Percentiles rank a stretch among this genome's conserved stretches.
Evolutionary conservation across 2,113 vertebrate genomes (phyloP).

Genomic region (Leucopternis melanops): DNA sequence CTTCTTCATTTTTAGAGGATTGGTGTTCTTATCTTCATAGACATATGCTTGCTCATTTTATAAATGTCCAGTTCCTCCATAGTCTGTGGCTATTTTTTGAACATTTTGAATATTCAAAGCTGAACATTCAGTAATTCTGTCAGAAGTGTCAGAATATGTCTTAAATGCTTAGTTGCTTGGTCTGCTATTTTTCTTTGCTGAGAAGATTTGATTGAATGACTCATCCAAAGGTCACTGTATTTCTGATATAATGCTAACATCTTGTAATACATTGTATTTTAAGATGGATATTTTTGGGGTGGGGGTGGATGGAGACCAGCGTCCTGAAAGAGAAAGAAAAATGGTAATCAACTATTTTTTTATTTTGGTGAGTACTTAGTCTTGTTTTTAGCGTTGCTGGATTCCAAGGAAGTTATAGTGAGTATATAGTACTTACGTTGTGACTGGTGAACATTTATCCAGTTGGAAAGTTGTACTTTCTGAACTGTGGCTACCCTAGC

Average conservation of each 20-base stretch:
- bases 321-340: not conserved
- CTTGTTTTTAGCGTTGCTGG: not conserved
- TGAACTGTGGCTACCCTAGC: not conserved
- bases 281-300: not conserved
- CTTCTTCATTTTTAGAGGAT: not conserved
- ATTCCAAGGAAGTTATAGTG: not conserved
- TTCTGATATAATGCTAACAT: conserved; percentile 10
- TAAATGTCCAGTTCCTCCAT: not conserved
- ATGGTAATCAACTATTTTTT: not conserved
- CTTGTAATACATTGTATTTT: conserved; percentile 14
- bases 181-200: conserved; percentile 23
- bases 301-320: not conserved
- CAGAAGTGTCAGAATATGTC: conserved; percentile 34
- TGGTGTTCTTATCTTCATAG: conserved; percentile 4
- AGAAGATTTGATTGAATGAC: conserved; percentile 42
- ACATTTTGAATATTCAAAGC: conserved; percentile 15
- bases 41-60: conserved; percentile 2
- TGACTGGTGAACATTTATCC: not conserved
- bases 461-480: conserved; percentile 4
- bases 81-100: conserved; percentile 35
- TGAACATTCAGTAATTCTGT: conserved; percentile 39
- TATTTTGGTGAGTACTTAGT: not conserved
- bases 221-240: conserved; percentile 30
- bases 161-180: conserved; percentile 37
- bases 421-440: not conserved